Conservation (phyloP, 1,140 invertebrate species). For the Chironomus striatipennis region DNA sequence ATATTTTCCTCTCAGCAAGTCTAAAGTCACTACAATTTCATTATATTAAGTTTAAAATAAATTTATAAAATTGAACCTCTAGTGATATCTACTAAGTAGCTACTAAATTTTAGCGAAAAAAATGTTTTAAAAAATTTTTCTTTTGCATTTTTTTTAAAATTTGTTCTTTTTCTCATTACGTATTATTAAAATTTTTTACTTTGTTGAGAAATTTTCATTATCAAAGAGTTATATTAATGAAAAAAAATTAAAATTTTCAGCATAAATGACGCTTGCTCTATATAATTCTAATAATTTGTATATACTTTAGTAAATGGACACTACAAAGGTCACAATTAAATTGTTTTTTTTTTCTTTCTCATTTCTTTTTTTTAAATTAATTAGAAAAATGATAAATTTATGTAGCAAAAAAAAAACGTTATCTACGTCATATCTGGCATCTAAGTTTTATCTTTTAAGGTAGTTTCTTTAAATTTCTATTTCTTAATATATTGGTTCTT, state of each 20-base stretch:
- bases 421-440: not conserved
- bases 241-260: not conserved
- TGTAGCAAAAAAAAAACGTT: not conserved
- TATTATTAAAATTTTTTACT: not conserved
- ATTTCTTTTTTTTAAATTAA: not conserved
- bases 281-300: not conserved
- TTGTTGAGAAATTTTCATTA: not conserved
- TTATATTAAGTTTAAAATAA: no score
- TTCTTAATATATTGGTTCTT: slow-evolving; percentile 8
- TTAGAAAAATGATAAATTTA: not conserved
- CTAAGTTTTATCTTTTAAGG: not conserved
- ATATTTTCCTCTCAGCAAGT: not conserved
- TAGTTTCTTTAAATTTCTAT: not conserved
- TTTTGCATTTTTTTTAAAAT: not conserved
- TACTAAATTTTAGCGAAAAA: no score
- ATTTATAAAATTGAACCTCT: no score
- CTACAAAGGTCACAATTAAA: slow-evolving; percentile 13
- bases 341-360: not conserved
- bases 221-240: not conserved
- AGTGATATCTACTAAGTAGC: no score
- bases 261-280: not conserved
- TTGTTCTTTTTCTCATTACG: not conserved
- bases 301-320: not conserved
- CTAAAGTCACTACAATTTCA: no score
- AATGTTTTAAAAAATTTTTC: not conserved